A percentile compares a stretch with the other conserved stretches of the same genome.
These are phyloP conservation scores for Sturmia bella DNA, from an alignment of 2,888 invertebrate species.

Conservation along the genomic window DNA sequence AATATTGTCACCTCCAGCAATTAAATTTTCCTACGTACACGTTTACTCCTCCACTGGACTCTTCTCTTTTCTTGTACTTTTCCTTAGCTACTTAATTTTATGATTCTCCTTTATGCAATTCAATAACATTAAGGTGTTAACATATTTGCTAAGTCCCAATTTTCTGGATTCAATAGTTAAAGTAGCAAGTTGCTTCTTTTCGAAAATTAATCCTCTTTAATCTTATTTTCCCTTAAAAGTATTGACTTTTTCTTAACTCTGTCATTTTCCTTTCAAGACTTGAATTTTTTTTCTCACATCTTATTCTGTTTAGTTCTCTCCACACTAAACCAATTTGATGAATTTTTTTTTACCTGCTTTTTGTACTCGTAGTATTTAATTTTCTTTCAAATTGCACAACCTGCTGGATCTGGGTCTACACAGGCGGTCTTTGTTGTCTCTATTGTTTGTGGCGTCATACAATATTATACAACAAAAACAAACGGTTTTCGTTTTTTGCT, in stretches of 20 bases:
- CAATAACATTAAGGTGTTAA: constrained; percentile 62
- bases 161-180: constrained; percentile 31
- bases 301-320: neutral
- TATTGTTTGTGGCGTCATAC: constrained; percentile 67
- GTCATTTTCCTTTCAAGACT: constrained; percentile 36
- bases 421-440: constrained; percentile 54
- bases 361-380: constrained; percentile 6
- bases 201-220: constrained; percentile 51
- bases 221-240: constrained; percentile 39
- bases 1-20: too few species aligned
- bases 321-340: constrained; percentile 27
- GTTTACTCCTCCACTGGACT: too few species aligned
- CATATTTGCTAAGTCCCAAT: constrained; percentile 40
- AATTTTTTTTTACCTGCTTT: constrained; percentile 59
- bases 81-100: constrained; percentile 9
- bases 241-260: constrained; percentile 59
- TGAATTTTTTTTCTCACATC: constrained; percentile 46
- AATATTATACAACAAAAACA: constrained; percentile 41
- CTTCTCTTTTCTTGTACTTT: too few species aligned
- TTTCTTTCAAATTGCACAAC: constrained; percentile 59
- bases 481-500: constrained; percentile 28
- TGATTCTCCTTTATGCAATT: constrained; percentile 22
- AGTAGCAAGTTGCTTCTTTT: neutral
- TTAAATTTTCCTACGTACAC: too few species aligned
- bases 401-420: constrained; percentile 58